phyloP scores from a whole-genome alignment of 2,113 vertebrate genomes.

The Podocnemis expansa region DNA sequence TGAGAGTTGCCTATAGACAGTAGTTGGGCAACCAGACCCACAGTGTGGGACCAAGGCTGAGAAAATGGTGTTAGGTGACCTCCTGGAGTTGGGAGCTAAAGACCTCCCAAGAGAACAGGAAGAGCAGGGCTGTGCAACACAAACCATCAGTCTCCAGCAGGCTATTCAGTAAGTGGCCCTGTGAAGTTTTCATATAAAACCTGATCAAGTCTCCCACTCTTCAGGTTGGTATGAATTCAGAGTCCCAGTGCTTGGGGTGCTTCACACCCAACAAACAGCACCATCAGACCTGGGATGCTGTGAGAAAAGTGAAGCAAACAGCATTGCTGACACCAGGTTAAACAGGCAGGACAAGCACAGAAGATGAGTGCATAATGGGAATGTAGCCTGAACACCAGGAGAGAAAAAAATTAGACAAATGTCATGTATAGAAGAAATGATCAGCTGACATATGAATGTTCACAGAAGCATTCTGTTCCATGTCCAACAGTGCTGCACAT shows the following conservation, averaged over 20 bases:
- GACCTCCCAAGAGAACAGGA: background rate
- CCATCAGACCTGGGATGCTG: background rate
- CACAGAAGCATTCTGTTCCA: constrained; percentile 13
- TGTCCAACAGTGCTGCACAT: background rate
- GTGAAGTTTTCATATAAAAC: background rate
- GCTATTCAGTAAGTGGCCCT: background rate
- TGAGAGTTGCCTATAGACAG: background rate
- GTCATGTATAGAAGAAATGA: background rate
- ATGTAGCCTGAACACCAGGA: background rate
- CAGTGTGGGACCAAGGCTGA: background rate
- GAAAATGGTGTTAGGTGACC: background rate
- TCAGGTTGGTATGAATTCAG: background rate
- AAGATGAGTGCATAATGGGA: background rate
- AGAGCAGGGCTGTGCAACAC: background rate
- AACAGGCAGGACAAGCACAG: background rate
- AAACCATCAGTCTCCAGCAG: background rate
- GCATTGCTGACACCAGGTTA: background rate
- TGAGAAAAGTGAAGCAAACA: background rate
- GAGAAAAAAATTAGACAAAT: constrained; percentile 29
- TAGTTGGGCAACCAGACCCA: background rate
- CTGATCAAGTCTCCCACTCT: background rate
- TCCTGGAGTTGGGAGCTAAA: background rate
- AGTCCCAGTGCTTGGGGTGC: background rate
- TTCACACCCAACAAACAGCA: background rate
- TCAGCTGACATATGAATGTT: background rate